Conservation (phyloP, 2,888 invertebrate genomes). For the Adelognathus sp. region DNA sequence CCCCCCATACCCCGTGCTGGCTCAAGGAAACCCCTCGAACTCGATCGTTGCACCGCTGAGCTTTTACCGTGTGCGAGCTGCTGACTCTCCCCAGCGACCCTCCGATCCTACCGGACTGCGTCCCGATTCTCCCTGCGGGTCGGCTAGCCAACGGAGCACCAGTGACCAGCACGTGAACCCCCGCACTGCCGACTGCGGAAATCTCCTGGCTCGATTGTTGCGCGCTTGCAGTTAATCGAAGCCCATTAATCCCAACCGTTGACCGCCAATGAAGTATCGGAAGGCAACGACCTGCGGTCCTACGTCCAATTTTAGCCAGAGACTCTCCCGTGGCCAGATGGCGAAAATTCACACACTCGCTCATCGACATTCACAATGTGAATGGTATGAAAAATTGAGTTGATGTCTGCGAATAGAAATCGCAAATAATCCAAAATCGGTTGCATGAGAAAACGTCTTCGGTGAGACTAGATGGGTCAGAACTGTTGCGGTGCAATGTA, state of each 20-base stretch:
- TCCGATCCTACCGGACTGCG: neutral
- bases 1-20: neutral
- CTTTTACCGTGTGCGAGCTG: slow-evolving; percentile 24
- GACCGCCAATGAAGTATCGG: slow-evolving; percentile 39
- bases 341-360: neutral
- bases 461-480: no score
- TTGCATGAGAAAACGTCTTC: no score
- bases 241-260: slow-evolving; percentile 39
- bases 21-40: slow-evolving; percentile 36
- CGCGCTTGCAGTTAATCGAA: slow-evolving; percentile 55
- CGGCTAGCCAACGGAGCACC: slow-evolving; percentile 46
- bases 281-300: neutral
- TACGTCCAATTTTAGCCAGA: neutral
- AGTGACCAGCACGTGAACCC: slow-evolving; percentile 41
- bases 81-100: neutral
- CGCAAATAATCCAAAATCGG: no score
- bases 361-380: neutral
- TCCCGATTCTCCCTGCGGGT: slow-evolving; percentile 18
- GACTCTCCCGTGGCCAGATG: neutral
- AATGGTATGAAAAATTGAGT: neutral
- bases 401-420: no score
- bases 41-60: slow-evolving; percentile 30
- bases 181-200: neutral
- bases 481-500: no score
- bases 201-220: slow-evolving; percentile 41